These are phyloP conservation scores for Exephanes ischioxanthus DNA, from an alignment of 2,888 invertebrate species.

Conservation along the genomic window DNA sequence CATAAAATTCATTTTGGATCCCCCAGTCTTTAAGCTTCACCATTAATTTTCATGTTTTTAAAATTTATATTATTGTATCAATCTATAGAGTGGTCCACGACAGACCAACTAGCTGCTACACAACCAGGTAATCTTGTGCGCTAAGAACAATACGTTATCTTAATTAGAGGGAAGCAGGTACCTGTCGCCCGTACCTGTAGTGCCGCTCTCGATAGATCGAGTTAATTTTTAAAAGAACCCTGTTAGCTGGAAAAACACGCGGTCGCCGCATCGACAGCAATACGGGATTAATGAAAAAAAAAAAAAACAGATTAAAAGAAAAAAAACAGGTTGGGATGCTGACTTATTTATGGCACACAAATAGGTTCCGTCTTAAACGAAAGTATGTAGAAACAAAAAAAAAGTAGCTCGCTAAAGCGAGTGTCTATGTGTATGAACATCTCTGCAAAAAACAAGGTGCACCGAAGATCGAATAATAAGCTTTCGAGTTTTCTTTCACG, in stretches of 20 bases:
- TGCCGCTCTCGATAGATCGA: constrained; percentile 43
- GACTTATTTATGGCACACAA: constrained; percentile 65
- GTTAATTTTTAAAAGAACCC: constrained; percentile 15
- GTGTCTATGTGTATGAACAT: constrained; percentile 25
- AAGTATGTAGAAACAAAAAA: constrained; percentile 23
- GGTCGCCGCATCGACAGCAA: constrained; percentile 23
- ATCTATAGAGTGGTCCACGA: constrained; percentile 64
- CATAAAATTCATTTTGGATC: constrained; percentile 36
- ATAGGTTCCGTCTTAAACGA: constrained; percentile 47
- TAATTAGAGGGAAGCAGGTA: constrained; percentile 60
- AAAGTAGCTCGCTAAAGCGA: constrained; percentile 27
- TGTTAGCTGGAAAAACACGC: constrained; percentile 24
- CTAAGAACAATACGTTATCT: constrained; percentile 69
- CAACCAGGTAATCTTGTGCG: constrained; percentile 72
- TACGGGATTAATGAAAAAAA: constrained; percentile 22
- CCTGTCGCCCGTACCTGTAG: constrained; percentile 51
- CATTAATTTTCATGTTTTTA: constrained; percentile 16
- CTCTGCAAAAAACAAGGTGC: constrained; percentile 17
- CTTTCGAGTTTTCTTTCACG: constrained; percentile 9
- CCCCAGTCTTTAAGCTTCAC: constrained; percentile 60
- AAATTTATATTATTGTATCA: constrained; percentile 40
- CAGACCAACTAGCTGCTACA: constrained; percentile 67
- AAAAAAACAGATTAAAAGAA: not conserved
- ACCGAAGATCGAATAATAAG: constrained; percentile 17
- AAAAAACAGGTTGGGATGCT: constrained; percentile 26